Conservation (phyloP, 2,888 invertebrate species). For the Hemistola chrysoprasaria region DNA sequence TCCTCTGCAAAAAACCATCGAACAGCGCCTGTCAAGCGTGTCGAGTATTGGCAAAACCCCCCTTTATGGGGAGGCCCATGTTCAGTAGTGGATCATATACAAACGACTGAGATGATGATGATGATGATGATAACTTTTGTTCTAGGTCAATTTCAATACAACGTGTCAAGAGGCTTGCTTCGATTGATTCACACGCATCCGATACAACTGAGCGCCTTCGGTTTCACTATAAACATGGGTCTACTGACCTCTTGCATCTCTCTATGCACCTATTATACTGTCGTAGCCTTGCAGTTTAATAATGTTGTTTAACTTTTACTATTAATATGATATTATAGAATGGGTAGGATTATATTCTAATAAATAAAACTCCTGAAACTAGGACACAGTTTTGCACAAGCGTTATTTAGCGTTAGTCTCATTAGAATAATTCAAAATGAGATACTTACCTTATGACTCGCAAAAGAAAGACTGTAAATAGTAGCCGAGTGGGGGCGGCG, state of each 20-base stretch:
- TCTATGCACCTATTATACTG: constrained; percentile 50
- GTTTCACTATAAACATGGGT: constrained; percentile 48
- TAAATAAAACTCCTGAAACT: no score
- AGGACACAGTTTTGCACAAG: background rate
- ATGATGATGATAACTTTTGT: no score
- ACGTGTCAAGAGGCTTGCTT: constrained; percentile 41
- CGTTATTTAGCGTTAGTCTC: constrained; percentile 38
- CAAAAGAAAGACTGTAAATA: constrained; percentile 63
- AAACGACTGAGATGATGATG: no score
- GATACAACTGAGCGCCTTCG: constrained; percentile 40
- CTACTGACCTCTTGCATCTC: constrained; percentile 45
- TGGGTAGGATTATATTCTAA: no score
- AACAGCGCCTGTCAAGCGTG: no score
- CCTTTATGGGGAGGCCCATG: no score
- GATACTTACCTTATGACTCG: constrained; percentile 49
- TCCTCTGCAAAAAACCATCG: no score
- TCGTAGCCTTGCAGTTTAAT: constrained; percentile 53
- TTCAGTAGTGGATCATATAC: no score
- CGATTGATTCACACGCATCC: constrained; percentile 40
- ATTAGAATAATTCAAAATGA: constrained; percentile 56
- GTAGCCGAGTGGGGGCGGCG: constrained; percentile 50
- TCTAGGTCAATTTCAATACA: constrained; percentile 19
- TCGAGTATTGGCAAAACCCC: no score
- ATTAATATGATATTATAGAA: no score
- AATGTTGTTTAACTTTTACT: constrained; percentile 38